Evolutionary conservation across 2,113 vertebrate species (phyloP), one percentile per base, ranked within the genome.

Genomic region (Zeus faber): DNA sequence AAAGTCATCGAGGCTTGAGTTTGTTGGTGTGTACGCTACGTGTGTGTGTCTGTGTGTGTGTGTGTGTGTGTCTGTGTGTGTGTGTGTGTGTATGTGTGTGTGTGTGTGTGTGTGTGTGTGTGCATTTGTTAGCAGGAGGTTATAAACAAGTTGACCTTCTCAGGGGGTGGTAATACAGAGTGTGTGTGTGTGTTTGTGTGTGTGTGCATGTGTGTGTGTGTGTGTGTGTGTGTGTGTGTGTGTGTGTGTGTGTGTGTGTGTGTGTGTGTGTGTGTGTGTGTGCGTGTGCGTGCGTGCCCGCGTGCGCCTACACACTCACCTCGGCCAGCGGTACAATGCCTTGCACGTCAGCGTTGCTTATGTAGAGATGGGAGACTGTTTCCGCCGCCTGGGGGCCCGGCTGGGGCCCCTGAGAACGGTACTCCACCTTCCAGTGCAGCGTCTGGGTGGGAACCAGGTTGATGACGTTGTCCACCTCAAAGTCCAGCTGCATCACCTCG

Each of bases 401-500:
- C 0, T 90, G 91, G 3, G 70, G 11, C 3, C 0, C 87, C 76
- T 1, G 89, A 72, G 0, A 91, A 9, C 33, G 91, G 49, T 98
- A 98, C 60, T 96, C 93, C 3, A 94, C 85, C 62, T 92, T 93
- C 95, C 95, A 98, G 77, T 92, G 92, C 1, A 97, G 86, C 9
- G 93, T 91, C 77, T 96, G 95, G 2, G 92, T 92, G 1, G 93
- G 91, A 0, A 90, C 90, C 78, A 89, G 81, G 58, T 84, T 89
- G 49, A 94, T 94, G 22, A 88, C 80, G 22, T 95, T 96, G 79
- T 93, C 94, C 0, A 95, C 74, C 69, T 96, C 93, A 5, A 98
- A 95, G 55, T 96, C 95, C 81, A 98, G 89, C 80, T 94, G 93
- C 85, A 97, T 86, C 87, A 98, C 90, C 83, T 98, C 94, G 0